Percentiles rank a stretch among this genome's conserved stretches.
Evolutionary conservation across 2,888 invertebrate genomes (phyloP).

Genomic region (Phengaris alcon): DNA sequence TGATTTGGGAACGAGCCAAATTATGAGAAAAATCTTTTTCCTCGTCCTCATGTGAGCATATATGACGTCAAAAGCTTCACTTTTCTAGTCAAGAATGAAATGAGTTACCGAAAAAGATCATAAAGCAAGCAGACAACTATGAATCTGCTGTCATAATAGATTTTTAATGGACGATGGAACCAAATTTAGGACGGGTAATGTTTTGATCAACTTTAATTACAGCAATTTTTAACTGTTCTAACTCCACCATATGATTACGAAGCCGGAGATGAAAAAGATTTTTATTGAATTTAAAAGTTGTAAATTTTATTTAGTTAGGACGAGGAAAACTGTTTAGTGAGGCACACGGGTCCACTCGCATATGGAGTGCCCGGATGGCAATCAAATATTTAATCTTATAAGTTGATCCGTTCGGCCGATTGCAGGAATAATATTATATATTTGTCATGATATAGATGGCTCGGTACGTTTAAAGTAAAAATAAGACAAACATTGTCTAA

Average conservation of each 20-base stretch:
- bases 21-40: slow-evolving; percentile 14
- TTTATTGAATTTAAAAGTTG: slow-evolving; percentile 1
- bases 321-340: slow-evolving; percentile 1
- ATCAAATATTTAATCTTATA: slow-evolving; percentile 7
- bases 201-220: no score
- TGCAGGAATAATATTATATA: not conserved
- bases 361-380: not conserved
- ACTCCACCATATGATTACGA: no score
- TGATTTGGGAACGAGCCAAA: slow-evolving; percentile 10
- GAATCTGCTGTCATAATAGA: no score
- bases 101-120: not conserved
- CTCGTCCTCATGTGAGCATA: not conserved
- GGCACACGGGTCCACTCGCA: not conserved
- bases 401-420: not conserved
- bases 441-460: not conserved
- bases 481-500: no score
- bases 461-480: no score
- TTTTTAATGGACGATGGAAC: no score
- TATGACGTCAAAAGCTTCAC: not conserved
- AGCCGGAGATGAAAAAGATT: not conserved
- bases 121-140: no score
- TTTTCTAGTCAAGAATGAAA: not conserved
- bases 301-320: slow-evolving; percentile 11
- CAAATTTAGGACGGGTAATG: no score
- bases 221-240: no score